These are phyloP conservation scores for Eriosoma lanigerum DNA, from an alignment of 1,140 invertebrate genomes.

Conservation along the genomic window DNA sequence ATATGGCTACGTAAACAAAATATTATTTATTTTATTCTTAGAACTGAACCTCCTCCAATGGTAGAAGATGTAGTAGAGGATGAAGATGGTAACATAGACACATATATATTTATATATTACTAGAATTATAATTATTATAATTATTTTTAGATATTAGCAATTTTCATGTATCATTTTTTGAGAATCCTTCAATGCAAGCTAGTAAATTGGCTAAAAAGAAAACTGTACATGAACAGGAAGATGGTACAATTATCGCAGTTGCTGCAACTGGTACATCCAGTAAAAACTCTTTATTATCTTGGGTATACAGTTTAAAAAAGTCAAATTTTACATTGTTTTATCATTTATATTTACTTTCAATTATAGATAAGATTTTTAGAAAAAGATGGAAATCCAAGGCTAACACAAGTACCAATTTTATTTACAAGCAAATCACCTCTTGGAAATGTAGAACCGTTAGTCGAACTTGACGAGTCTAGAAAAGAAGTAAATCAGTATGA, in stretches of 20 bases:
- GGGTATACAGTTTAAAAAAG: constrained; percentile 65
- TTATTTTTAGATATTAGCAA: constrained; percentile 68
- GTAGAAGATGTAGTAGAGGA: constrained; percentile 60
- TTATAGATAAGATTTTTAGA: constrained; percentile 70
- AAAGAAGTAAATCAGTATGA: constrained; percentile 4
- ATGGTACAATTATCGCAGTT: constrained; percentile 84
- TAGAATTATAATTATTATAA: neutral
- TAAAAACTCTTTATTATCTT: constrained; percentile 86
- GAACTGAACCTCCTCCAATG: constrained; percentile 65
- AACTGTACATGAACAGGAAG: constrained; percentile 87
- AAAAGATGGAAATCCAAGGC: constrained; percentile 70
- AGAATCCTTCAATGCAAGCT: constrained; percentile 52
- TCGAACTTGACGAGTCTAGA: constrained; percentile 26
- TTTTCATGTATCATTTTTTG: constrained; percentile 64
- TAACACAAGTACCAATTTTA: constrained; percentile 59
- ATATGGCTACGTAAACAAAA: constrained; percentile 76
- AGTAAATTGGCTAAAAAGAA: constrained; percentile 57
- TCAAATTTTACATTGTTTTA: too few relatives aligned
- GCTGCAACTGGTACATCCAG: constrained; percentile 88
- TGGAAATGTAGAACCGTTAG: constrained; percentile 47
- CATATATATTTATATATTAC: neutral
- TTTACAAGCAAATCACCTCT: constrained; percentile 53
- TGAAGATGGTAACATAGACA: constrained; percentile 65
- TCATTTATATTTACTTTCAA: neutral
- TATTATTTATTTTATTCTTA: constrained; percentile 84